These are phyloP conservation scores for Caenorhabditis sp. DNA, from an alignment of 2,888 invertebrate species.

Conservation along the genomic window DNA sequence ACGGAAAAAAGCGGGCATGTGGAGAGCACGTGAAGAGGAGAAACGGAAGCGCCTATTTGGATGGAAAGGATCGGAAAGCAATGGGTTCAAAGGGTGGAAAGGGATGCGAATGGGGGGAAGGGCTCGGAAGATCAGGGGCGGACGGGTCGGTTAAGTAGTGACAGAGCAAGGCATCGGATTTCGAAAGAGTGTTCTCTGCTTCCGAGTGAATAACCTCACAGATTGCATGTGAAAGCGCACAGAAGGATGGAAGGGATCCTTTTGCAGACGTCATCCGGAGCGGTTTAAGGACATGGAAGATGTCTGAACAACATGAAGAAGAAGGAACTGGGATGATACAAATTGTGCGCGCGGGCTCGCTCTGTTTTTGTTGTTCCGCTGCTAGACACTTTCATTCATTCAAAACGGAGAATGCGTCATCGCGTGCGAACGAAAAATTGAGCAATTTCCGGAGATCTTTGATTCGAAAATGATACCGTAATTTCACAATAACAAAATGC, in stretches of 20 bases:
- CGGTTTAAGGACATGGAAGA: too few species aligned
- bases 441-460: too few species aligned
- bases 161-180: constrained; percentile 1
- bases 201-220: background rate
- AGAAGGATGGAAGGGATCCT: background rate
- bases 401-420: too few species aligned
- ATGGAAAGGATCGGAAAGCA: background rate
- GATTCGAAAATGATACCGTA: too few species aligned
- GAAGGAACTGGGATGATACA: too few species aligned
- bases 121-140: constrained; percentile 1
- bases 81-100: background rate
- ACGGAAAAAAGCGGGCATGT: constrained; percentile 14
- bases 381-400: too few species aligned
- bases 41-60: background rate
- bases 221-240: background rate
- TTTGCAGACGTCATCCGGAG: background rate
- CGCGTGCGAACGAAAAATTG: too few species aligned
- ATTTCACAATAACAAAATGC: too few species aligned
- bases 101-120: background rate
- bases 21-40: constrained; percentile 30
- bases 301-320: too few species aligned
- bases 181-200: constrained; percentile 11
- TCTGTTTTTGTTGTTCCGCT: too few species aligned
- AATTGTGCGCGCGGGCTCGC: too few species aligned
- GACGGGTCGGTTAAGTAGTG: background rate